These are phyloP conservation scores for Otus sunia DNA, from an alignment of 2,113 vertebrate genomes.

Conservation along the genomic window DNA sequence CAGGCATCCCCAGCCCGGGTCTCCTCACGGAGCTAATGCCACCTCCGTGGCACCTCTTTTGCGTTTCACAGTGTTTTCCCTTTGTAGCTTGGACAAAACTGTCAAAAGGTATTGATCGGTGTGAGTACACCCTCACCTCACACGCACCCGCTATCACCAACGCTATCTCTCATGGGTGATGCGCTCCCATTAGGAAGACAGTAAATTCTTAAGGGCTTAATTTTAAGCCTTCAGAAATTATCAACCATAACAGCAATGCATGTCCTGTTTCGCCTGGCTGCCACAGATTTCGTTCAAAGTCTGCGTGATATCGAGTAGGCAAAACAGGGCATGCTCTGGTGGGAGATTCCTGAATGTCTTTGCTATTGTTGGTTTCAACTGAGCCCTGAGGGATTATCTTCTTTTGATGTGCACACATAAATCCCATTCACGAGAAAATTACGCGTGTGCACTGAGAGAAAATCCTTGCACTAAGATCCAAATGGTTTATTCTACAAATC, in stretches of 20 bases:
- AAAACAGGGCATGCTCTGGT: conserved; percentile 16
- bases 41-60: neutral
- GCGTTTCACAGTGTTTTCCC: neutral
- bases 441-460: neutral
- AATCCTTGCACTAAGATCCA: neutral
- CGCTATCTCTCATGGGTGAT: neutral
- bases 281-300: neutral
- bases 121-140: neutral
- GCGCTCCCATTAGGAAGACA: neutral
- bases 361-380: conserved; percentile 26
- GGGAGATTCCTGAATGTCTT: conserved; percentile 27
- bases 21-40: neutral
- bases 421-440: neutral
- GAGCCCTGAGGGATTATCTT: conserved; percentile 37
- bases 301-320: neutral
- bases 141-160: neutral
- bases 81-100: neutral
- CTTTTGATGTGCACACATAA: conserved; percentile 44
- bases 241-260: neutral
- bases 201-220: neutral
- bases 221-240: neutral
- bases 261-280: conserved; percentile 28
- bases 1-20: neutral
- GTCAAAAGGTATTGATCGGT: accelerated
- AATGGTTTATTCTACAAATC: neutral